Evolutionary conservation across 2,113 vertebrate genomes (phyloP), one percentile per base, ranked within the genome.

Genomic region (Montifringilla adamsi): DNA sequence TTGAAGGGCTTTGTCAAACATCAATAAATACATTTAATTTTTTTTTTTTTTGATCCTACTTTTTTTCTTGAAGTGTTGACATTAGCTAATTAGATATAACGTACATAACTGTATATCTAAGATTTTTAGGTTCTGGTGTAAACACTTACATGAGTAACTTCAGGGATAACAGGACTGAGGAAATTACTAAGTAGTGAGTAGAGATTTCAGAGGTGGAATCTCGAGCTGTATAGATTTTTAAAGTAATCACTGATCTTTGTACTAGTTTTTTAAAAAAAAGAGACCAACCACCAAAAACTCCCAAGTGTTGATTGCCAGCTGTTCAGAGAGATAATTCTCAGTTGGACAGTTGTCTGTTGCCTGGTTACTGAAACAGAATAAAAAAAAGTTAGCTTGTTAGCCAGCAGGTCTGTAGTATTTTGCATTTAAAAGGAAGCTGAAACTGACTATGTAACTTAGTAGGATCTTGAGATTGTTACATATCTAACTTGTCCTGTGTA

Each of bases 271-370:
- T 41, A 77, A 70, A 49, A 63, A 58, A 64, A 49, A 68, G 28
- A 58, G 6, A 41, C 9, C 49, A 60, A 35, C 47, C 39, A 47
- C 83, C 67, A 77, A 78, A 63, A 79, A 20, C 16, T 60, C 67
- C 59, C 75, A 69, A 86, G 59, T 81, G 90, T 84, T 95, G 90
- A 90, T 90, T 95, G 95, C 75, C 93, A 97, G 87, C 93, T 97
- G 94, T 96, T 97, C 96, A 67, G 92, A 96, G 79, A 43, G 77
- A 95, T 94, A 91, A 81, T 97, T 97, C 96, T 97, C 94, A 97
- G 93, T 94, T 94, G 56, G 84, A 85, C 93, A 96, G 74, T 94
- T 97, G 87, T 89, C 88, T 84, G 94, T 97, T 96, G 95, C 88
- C 79, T 94, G 86, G 68, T 95, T 76, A 86, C 92, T 78, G 82